phyloP scores from a whole-genome alignment of 2,888 invertebrate species.

The Plebejus melissa region DNA sequence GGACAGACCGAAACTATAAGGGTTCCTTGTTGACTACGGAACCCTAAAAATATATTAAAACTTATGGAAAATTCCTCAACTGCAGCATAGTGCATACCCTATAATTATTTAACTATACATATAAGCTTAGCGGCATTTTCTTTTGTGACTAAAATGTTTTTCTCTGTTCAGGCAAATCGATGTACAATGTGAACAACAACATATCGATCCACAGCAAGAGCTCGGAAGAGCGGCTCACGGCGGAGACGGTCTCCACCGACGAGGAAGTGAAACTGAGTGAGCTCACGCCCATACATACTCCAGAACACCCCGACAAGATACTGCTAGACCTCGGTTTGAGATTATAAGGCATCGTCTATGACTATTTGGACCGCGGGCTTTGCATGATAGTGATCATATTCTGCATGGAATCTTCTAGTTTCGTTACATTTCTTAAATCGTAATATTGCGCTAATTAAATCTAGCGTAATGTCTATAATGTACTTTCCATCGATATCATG shows the following conservation, averaged over 20 bases:
- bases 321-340: constrained; percentile 21
- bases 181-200: constrained; percentile 76
- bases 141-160: neutral
- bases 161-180: constrained; percentile 58
- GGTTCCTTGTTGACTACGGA: too few relatives aligned
- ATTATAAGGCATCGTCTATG: constrained; percentile 7
- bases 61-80: too few relatives aligned
- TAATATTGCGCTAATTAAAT: neutral
- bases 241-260: constrained; percentile 67
- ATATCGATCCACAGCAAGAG: constrained; percentile 71
- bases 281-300: constrained; percentile 30
- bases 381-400: neutral
- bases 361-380: constrained; percentile 10
- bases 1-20: too few relatives aligned
- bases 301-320: constrained; percentile 20
- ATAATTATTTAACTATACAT: too few relatives aligned
- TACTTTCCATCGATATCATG: neutral
- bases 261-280: constrained; percentile 72
- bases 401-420: neutral
- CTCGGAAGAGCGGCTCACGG: constrained; percentile 80
- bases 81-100: too few relatives aligned
- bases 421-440: too few relatives aligned
- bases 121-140: neutral
- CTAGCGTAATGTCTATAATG: neutral
- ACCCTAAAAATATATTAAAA: too few relatives aligned